These are phyloP conservation scores for Centropus bengalensis DNA, from an alignment of 2,113 vertebrate species.

Conservation along the genomic window DNA sequence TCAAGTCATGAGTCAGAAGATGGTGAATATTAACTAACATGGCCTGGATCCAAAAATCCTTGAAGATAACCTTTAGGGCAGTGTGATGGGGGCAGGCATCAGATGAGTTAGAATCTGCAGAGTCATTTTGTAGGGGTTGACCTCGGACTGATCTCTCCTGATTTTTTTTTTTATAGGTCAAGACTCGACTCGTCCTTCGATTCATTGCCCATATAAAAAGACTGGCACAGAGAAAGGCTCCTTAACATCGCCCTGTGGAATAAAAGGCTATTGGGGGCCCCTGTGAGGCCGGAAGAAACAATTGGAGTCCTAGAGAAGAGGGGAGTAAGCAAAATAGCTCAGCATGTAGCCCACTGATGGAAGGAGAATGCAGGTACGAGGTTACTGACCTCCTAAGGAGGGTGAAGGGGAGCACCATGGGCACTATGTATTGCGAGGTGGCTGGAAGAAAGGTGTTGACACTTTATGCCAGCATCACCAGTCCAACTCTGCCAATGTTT, in stretches of 20 bases:
- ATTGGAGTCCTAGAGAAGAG: background rate
- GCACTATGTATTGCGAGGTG: background rate
- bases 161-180: background rate
- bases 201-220: background rate
- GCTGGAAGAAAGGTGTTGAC: background rate
- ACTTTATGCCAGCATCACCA: background rate
- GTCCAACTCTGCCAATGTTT: background rate
- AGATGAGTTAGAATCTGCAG: background rate
- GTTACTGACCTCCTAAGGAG: background rate
- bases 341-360: background rate
- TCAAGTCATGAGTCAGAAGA: conserved; percentile 33
- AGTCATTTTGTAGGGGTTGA: background rate
- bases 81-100: background rate
- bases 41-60: conserved; percentile 35
- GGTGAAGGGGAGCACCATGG: background rate
- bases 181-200: background rate
- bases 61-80: conserved; percentile 21
- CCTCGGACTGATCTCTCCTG: background rate
- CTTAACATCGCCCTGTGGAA: background rate
- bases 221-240: background rate
- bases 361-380: background rate
- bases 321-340: background rate
- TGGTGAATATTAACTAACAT: background rate
- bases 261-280: background rate
- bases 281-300: background rate